Base-by-base conservation (phyloP, 2,113 vertebrate species). In the Beaufortia kweichowensis region DNA sequence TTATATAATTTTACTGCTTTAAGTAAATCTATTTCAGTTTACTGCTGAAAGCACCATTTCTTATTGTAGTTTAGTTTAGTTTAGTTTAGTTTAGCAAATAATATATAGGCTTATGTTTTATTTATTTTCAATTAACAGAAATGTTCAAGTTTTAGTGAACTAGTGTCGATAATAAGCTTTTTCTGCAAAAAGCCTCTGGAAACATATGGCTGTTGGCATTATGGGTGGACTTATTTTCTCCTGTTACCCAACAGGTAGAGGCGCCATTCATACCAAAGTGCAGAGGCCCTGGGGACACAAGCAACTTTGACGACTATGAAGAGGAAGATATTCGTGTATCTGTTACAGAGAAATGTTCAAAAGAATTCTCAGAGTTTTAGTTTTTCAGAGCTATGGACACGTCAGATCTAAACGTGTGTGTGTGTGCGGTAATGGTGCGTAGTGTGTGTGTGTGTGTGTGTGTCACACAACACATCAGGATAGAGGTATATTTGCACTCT, bases 181-280 rank as follows among this genome's bases (percentile, higher is more conserved):
- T n/a, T n/a, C n/a, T n/a, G n/a, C n/a, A n/a, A n/a, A n/a, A n/a
- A n/a, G n/a, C n/a, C n/a, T n/a, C n/a, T n/a, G n/a, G n/a, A n/a
- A n/a, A n/a, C n/a, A n/a, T n/a, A n/a, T n/a, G n/a, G n/a, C n/a
- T n/a, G n/a, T n/a, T n/a, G n/a, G n/a, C n/a, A n/a, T n/a, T n/a
- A n/a, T n/a, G n/a, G n/a, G n/a, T n/a, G n/a, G n/a, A n/a, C n/a
- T n/a, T n/a, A 17, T 26, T 28, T 10, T 28, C 8, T 79, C 26
- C 66, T 48, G 1, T 69, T 61, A 4, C 26, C 26, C 39, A 68
- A 14, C 81, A 99, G 97, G 97, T 99, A 85, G 97, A 99, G 91
- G 97, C 97, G 87, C 97, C 97, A 0, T 98, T 99, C 94, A 98
- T 99, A 94, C 97, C 97, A 93, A 98, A 98, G 93, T 99, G 95